Percentiles rank a stretch among this genome's conserved stretches.
Conservation (phyloP, 2,888 invertebrate species). For the Apamea sordens region DNA sequence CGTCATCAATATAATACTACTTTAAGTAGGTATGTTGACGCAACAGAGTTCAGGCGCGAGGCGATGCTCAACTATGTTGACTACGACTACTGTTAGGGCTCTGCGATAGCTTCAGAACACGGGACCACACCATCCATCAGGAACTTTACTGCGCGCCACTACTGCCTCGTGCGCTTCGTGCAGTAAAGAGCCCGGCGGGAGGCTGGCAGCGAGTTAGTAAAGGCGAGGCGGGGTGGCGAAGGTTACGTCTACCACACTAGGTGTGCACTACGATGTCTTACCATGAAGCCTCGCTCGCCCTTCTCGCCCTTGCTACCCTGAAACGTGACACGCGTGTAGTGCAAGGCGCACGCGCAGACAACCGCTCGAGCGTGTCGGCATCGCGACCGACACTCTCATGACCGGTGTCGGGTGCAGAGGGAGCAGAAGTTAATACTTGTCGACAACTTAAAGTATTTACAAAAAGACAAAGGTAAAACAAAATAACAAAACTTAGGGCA, state of each 20-base stretch:
- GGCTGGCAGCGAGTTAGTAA: conserved; percentile 46
- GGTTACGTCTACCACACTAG: conserved; percentile 56
- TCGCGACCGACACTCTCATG: background rate
- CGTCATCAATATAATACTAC: background rate
- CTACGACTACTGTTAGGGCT: conserved; percentile 23
- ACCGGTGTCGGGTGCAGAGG: background rate
- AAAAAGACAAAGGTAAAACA: conserved; percentile 35
- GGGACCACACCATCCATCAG: conserved; percentile 5
- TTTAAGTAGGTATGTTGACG: too few species aligned
- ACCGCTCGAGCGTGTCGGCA: conserved; percentile 6
- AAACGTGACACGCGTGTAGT: conserved; percentile 80
- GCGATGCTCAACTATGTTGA: background rate
- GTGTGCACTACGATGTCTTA: conserved; percentile 86
- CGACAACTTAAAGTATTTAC: conserved; percentile 56
- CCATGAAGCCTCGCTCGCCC: conserved; percentile 94
- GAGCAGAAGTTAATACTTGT: conserved; percentile 1
- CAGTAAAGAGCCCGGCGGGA: conserved; percentile 15
- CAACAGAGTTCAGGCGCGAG: background rate
- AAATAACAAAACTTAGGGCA: conserved; percentile 72
- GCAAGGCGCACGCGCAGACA: conserved; percentile 10
- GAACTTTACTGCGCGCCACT: conserved; percentile 15
- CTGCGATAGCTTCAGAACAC: conserved; percentile 5
- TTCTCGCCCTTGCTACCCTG: conserved; percentile 94
- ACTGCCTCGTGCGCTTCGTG: background rate
- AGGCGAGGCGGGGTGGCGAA: conserved; percentile 50